Base-by-base conservation (phyloP, 2,797 vertebrate species). In the Esox lucius region DNA sequence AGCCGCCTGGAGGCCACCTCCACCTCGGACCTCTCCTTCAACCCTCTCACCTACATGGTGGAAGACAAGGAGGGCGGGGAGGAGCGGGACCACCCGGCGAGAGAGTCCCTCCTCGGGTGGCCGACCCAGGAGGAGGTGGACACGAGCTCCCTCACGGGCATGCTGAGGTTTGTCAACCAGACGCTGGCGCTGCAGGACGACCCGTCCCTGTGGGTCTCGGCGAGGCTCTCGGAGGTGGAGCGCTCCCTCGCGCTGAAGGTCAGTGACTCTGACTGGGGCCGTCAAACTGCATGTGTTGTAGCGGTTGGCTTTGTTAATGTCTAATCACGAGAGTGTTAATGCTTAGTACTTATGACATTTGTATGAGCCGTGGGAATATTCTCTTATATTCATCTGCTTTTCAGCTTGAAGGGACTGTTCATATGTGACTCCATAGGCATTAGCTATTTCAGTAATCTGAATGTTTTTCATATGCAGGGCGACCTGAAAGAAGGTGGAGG, bases 1-100 rank as follows among this genome's bases (percentile, higher is more conserved):
- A 82, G 78, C 68, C 71, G 84, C 68, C 74, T 64, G 3, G 92
- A 90, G 35, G 72, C 86, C 68, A 85, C 87, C 5, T 48, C 66
- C 0, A 33, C 88, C 28, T 88, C 89, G 0, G 92, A 95, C 79
- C 75, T 84, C 69, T 94, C 95, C 77, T 96, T 95, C 81, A 95
- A 96, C 86, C 93, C 95, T 2, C 91, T 96, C 71, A 92, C 93
- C 0, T 95, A 95, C 88, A 84, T 90, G 85, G 53, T 86, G 72
- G 92, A 26, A 0, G 35, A 33, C 66, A 0, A 11, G 16, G 90
- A 90, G 16, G 80, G 75, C 56, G 39, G 69, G 1, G 82, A 84
- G 51, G 81, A 85, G 65, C 35, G 72, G 1, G 78, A 81, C 6
- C 80, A 78, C 4, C 80, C 51, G 0, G 83, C 76, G 67, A 82